phyloP scores from a whole-genome alignment of 2,113 vertebrate genomes.

The Ammodytes dubius region DNA sequence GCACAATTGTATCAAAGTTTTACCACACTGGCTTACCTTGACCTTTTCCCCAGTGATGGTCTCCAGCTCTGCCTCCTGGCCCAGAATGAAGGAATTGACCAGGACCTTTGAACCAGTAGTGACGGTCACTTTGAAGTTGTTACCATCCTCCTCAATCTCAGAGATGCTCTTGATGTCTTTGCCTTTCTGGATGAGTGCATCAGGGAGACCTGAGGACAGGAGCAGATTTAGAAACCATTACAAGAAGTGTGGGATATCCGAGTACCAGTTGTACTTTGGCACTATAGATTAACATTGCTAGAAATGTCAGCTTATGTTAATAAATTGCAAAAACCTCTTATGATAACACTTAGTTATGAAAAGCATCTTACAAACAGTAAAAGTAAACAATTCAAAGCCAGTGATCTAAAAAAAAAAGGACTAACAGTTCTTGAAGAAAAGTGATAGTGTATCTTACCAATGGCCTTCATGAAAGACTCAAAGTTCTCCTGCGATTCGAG shows the following conservation, averaged over 20 bases:
- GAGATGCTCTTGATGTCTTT: constrained; percentile 89
- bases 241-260: accelerated
- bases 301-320: neutral
- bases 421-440: neutral
- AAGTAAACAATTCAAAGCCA: neutral
- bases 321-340: neutral
- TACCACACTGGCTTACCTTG: constrained; percentile 84
- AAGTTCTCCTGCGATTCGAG: constrained; percentile 93
- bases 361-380: neutral
- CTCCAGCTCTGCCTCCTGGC: constrained; percentile 88
- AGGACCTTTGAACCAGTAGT: constrained; percentile 87
- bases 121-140: constrained; percentile 87
- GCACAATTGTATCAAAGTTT: no score
- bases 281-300: neutral
- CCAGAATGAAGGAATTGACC: constrained; percentile 86
- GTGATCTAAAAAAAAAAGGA: neutral
- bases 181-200: constrained; percentile 90
- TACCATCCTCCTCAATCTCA: constrained; percentile 89
- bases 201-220: constrained; percentile 87
- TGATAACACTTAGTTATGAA: neutral
- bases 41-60: constrained; percentile 85
- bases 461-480: constrained; percentile 92
- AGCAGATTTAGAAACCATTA: neutral
- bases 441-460: constrained; percentile 84
- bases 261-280: neutral